These are phyloP conservation scores for Argopecten irradians DNA, from an alignment of 1,140 invertebrate genomes.

Conservation along the genomic window DNA sequence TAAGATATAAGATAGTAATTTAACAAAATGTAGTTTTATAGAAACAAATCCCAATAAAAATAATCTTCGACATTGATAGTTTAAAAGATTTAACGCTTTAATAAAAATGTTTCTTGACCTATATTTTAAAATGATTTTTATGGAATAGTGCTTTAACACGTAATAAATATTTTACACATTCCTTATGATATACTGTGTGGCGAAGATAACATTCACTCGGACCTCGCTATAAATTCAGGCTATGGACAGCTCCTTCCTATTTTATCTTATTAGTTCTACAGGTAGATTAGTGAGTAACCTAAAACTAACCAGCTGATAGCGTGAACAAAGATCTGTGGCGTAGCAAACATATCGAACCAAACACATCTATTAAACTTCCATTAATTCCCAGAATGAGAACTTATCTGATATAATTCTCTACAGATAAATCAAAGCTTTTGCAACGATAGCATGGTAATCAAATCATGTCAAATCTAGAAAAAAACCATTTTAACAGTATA, in stretches of 20 bases:
- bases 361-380: not conserved
- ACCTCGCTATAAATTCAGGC: not conserved
- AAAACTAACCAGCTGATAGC: not conserved
- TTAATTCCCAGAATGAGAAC: not conserved
- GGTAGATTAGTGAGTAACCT: constrained; percentile 20
- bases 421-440: not conserved
- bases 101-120: no score
- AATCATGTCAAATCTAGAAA: not conserved
- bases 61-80: no score
- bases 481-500: not conserved
- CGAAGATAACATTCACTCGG: not conserved
- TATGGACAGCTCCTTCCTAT: not conserved
- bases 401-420: not conserved
- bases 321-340: not conserved
- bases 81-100: no score
- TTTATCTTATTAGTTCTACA: not conserved
- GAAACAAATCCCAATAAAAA: no score
- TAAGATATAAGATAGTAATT: no score
- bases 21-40: no score
- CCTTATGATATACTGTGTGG: not conserved
- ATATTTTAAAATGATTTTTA: no score
- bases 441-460: not conserved
- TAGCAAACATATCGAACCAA: not conserved
- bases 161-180: no score
- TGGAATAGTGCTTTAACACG: no score